A percentile compares a stretch with the other conserved stretches of the same genome.
phyloP scores from a whole-genome alignment of 2,113 vertebrate species.

The Xiphias gladius region DNA sequence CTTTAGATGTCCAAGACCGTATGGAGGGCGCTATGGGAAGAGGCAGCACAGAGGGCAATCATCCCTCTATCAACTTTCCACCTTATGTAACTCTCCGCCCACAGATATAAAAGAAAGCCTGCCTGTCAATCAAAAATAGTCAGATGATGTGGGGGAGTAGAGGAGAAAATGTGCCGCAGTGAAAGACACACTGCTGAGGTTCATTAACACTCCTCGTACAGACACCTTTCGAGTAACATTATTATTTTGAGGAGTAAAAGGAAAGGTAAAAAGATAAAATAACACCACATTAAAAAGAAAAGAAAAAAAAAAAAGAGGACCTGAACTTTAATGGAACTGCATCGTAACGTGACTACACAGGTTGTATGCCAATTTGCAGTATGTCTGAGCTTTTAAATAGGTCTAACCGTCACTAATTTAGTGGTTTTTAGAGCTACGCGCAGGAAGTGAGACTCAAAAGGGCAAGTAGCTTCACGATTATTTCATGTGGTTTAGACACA shows the following conservation, averaged over 20 bases:
- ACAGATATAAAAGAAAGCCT: conserved; percentile 58
- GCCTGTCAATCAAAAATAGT: conserved; percentile 50
- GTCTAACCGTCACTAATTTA: not conserved
- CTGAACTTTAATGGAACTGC: not conserved
- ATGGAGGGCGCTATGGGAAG: conserved; percentile 23
- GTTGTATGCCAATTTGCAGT: conserved; percentile 5
- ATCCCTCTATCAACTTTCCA: conserved; percentile 44
- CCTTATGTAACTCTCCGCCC: conserved; percentile 58
- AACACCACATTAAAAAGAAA: not conserved
- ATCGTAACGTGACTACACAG: not conserved
- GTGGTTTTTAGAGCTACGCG: not conserved
- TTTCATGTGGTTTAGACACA: too few species aligned
- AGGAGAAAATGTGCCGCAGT: conserved; percentile 37
- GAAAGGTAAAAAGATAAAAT: not conserved
- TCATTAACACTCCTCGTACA: conserved; percentile 36
- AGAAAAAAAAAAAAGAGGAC: not conserved
- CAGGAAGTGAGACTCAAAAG: not conserved
- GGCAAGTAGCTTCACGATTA: not conserved
- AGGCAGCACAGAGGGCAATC: conserved; percentile 37
- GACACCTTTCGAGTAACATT: conserved; percentile 20
- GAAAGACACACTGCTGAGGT: conserved; percentile 12
- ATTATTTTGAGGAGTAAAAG: conserved; percentile 12
- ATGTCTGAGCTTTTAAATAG: not conserved
- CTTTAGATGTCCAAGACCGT: conserved; percentile 27
- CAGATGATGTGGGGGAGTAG: conserved; percentile 60